Evolutionary conservation across 2,113 vertebrate genomes (phyloP).

Genomic region (Podocnemis expansa): DNA sequence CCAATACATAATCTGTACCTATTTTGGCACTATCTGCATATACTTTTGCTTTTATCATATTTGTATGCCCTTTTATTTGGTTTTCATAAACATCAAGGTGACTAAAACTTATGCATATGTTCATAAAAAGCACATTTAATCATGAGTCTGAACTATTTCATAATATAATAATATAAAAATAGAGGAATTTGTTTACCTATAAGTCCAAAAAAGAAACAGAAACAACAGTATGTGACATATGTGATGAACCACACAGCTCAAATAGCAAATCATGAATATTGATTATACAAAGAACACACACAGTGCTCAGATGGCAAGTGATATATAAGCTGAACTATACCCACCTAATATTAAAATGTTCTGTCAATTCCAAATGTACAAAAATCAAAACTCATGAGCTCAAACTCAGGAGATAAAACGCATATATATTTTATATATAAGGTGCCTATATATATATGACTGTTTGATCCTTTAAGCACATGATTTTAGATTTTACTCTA

Average conservation of each 20-base stretch:
- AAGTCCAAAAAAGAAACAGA: not conserved
- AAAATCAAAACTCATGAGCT: not conserved
- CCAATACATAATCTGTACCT: not conserved
- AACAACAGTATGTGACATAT: not conserved
- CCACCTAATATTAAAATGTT: not conserved
- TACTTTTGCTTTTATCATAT: not conserved
- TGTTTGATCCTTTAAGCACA: not conserved
- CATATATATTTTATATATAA: too few species aligned
- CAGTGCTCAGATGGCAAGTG: not conserved
- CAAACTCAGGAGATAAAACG: not conserved
- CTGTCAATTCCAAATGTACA: not conserved
- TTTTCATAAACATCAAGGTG: not conserved
- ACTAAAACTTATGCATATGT: not conserved
- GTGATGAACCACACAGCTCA: not conserved
- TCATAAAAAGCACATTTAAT: not conserved
- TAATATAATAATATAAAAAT: not conserved
- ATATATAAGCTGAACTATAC: not conserved
- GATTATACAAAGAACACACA: not conserved
- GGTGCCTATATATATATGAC: too few species aligned
- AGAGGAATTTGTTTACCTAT: not conserved
- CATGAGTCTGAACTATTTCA: not conserved
- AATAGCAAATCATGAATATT: not conserved
- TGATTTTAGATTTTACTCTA: not conserved
- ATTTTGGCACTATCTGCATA: rapidly evolving
- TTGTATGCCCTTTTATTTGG: not conserved